These are phyloP conservation scores for Hyphantria cunea DNA, from an alignment of 1,140 invertebrate species.

Conservation along the genomic window DNA sequence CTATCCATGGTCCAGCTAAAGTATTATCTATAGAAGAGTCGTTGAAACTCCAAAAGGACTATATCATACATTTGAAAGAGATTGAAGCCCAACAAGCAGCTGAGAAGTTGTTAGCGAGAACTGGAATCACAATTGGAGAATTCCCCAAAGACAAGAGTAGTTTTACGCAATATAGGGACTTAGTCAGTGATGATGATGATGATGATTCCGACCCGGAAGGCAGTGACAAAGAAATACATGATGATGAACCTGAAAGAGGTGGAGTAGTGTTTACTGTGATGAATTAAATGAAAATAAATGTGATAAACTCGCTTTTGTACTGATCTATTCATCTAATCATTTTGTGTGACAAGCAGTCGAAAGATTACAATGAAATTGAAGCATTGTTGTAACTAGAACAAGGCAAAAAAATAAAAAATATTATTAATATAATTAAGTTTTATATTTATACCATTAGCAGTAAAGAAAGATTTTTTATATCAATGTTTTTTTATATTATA, in stretches of 20 bases:
- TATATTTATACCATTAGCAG: too few species aligned
- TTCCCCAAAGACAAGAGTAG: conserved; percentile 48
- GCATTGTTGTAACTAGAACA: too few species aligned
- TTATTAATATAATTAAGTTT: too few species aligned
- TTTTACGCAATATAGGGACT: conserved; percentile 62
- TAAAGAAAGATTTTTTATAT: too few species aligned
- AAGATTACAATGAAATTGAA: too few species aligned
- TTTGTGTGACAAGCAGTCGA: too few species aligned
- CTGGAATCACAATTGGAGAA: conserved; percentile 59
- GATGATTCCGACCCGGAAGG: conserved; percentile 60
- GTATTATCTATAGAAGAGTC: conserved; percentile 83
- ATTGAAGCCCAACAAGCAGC: conserved; percentile 69
- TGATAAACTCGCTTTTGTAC: too few species aligned
- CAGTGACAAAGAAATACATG: conserved; percentile 70
- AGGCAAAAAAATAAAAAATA: too few species aligned
- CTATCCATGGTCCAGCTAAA: conserved; percentile 82
- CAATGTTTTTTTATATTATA: too few species aligned
- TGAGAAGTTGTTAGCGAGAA: conserved; percentile 54
- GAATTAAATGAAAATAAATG: conserved; percentile 41
- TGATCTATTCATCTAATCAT: too few species aligned
- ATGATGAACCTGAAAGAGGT: conserved; percentile 72
- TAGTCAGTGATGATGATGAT: conserved; percentile 60
- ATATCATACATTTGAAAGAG: conserved; percentile 68
- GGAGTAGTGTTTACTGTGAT: conserved; percentile 73
- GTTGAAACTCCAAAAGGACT: conserved; percentile 80